Evolutionary conservation across 2,888 invertebrate species (phyloP).

Genomic region (Rhorus exstirpatorius): DNA sequence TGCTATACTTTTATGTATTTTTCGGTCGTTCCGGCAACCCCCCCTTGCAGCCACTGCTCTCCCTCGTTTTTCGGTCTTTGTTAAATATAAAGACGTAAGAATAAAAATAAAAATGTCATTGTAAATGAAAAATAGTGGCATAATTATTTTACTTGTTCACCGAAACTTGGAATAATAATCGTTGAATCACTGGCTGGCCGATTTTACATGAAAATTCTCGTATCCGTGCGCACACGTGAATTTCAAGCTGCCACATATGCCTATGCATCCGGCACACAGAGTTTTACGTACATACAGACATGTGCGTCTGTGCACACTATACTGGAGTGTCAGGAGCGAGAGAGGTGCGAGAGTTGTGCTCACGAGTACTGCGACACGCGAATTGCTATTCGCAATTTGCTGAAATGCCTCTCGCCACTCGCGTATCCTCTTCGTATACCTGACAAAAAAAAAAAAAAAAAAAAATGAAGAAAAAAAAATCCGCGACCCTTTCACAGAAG

Average conservation of each 20-base stretch:
- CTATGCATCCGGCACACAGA: background rate
- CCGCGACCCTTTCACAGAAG: slow-evolving; percentile 24
- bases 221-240: too few species aligned
- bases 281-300: background rate
- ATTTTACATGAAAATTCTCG: too few species aligned
- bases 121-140: too few species aligned
- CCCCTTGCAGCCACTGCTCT: too few species aligned
- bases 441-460: background rate
- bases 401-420: slow-evolving; percentile 44
- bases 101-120: background rate
- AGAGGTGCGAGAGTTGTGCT: slow-evolving; percentile 26
- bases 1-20: too few species aligned
- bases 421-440: background rate
- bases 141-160: too few species aligned
- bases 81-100: too few species aligned
- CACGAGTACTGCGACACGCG: slow-evolving; percentile 29
- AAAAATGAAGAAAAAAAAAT: background rate
- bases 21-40: background rate
- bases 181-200: too few species aligned
- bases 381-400: slow-evolving; percentile 64
- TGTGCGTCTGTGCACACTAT: background rate
- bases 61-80: too few species aligned
- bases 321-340: background rate
- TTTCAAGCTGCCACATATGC: background rate
- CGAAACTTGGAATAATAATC: too few species aligned